Evolutionary conservation across 2,113 vertebrate species (phyloP), one percentile per base, ranked within the genome.

Genomic region (Gadus macrocephalus): DNA sequence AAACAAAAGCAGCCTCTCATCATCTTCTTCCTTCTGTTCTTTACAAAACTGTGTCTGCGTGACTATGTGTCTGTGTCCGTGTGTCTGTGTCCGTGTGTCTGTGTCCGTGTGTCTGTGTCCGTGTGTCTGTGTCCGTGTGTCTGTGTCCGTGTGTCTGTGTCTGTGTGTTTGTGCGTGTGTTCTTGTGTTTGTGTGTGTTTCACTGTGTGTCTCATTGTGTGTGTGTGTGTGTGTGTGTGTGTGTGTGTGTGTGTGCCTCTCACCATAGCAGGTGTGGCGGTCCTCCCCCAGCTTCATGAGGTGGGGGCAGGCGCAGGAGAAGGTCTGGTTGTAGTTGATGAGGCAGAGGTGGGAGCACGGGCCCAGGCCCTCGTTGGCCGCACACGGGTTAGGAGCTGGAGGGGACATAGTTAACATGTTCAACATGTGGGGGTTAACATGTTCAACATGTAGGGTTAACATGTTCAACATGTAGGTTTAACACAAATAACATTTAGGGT

Each of bases 301-400:
- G 82, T 99, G 97, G 16, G 97, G 96, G 28, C 97, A 99, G 79
- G 95, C 94, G 0, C 96, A 98, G 15, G 97, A 95, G 79, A 95
- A 90, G 0, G 93, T 95, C 77, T 95, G 93, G 81, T 98, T 96
- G 88, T 96, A 98, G 91, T 96, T 97, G 86, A 98, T 98, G 82
- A 98, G 93, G 75, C 97, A 98, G 11, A 98, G 92, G 79, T 98
- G 97, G 70, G 96, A 97, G 73, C 96, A 98, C 0, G 94, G 96
- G 2, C 96, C 94, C 74, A 91, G 92, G 55, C 96, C 96, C 1
- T 93, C 91, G 0, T 95, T 96, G 77, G 91, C 94, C 7, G 94
- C 95, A 19, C 97, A 98, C 0, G 97, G 97, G 69, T 98, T 98
- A 0, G 95, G 94, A 80, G 95, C 97, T 98, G 77, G 0, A 58